Evolutionary conservation across 2,888 invertebrate species (phyloP), one percentile per base, ranked within the genome.

Genomic region (Pandemis corylana): DNA sequence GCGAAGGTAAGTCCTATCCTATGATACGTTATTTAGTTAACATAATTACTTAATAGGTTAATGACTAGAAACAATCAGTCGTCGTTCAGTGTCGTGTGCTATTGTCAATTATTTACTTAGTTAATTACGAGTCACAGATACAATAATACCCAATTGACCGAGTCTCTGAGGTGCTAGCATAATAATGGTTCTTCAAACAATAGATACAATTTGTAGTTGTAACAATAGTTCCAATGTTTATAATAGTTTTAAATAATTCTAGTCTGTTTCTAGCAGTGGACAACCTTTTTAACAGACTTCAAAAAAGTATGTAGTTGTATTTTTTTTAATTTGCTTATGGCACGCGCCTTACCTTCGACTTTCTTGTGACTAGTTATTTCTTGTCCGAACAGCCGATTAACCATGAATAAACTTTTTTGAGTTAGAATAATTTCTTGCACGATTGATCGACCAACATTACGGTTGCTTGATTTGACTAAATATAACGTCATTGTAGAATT

Each of bases 81-180:
- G 15, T 53, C 15, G 9, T 7, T 20, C 56, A 56, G 1, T 20
- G n/a, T 28, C 68, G 56, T 59, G 42, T 10, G 67, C 36, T 49
- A 12, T 7, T 56, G 41, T 44, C 10, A 59, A 61, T 67, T 72
- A 67, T 62, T 10, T 13, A 46, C 56, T 72, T 56, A 56, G 56
- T 13, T 63, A 68, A 73, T 64, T 68, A 15, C 64, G n/a, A 51
- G 36, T 64, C n/a, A 42, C 63, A 64, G 53, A 41, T 64, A 64
- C 46, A 41, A 49, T 56, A 59, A 72, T 68, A 68, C 72, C 2
- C 62, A 63, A 64, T 64, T 73, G 64, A 68, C 72, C 49, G 46
- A 73, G 56, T 72, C 65, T 61, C 36, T 20, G 7, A 12, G 28
- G 59, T 28, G 7, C 28, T 59, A 28, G 28, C 59, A 59, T 59